phyloP scores from a whole-genome alignment of 2,797 vertebrate species.

The Rhinatrema bivittatum region DNA sequence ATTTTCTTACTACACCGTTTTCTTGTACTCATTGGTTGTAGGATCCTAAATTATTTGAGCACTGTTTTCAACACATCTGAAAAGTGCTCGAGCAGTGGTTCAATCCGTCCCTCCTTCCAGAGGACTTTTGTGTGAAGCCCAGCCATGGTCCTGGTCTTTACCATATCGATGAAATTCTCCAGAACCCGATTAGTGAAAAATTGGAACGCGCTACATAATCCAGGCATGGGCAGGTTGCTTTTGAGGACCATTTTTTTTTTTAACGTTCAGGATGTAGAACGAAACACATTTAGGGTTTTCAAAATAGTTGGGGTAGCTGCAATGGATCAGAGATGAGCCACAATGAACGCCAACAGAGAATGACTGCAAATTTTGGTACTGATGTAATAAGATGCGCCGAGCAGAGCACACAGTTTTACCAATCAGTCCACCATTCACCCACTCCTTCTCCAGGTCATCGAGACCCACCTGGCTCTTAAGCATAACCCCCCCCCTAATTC shows the following conservation, averaged over 20 bases:
- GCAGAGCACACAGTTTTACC: too few species aligned
- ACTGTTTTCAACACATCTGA: too few species aligned
- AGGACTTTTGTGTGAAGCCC: fast-evolving
- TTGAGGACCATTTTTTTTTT: fast-evolving
- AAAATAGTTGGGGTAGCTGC: fast-evolving
- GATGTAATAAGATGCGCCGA: too few species aligned
- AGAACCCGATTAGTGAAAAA: not conserved
- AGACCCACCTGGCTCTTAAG: too few species aligned
- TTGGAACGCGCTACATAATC: not conserved
- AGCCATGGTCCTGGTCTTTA: fast-evolving
- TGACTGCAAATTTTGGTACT: fast-evolving
- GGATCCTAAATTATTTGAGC: not conserved
- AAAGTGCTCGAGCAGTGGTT: fast-evolving
- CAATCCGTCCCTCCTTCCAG: not conserved
- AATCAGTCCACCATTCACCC: too few species aligned
- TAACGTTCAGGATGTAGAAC: not conserved
- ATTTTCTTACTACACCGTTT: too few species aligned
- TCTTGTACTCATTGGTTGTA: not conserved
- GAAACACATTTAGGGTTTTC: not conserved
- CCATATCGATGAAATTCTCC: not conserved
- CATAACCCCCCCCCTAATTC: too few species aligned
- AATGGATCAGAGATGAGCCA: not conserved
- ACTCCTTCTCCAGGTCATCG: too few species aligned
- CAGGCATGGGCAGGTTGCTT: not conserved
- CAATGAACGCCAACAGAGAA: not conserved